Evolutionary conservation across 1,140 invertebrate genomes (phyloP).

Genomic region (Rhopalosiphum maidis): DNA sequence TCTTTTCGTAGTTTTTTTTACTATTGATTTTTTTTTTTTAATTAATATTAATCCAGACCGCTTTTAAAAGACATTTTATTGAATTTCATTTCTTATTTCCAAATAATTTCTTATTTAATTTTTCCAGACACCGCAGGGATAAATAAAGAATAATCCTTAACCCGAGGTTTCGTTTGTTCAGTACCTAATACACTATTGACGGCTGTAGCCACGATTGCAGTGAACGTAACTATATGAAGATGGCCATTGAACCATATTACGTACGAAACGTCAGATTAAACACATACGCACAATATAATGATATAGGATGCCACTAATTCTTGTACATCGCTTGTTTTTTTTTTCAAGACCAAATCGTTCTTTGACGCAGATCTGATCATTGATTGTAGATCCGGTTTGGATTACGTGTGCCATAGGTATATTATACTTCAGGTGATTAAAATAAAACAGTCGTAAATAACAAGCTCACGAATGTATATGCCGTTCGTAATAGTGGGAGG

Average conservation of each 20-base stretch:
- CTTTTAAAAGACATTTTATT: not conserved
- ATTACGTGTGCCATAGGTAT: not conserved
- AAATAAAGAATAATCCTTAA: not conserved
- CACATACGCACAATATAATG: not conserved
- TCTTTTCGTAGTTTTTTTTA: not conserved
- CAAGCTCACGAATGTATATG: not conserved
- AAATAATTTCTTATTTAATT: not conserved
- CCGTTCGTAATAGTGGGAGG: not conserved
- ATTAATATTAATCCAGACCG: not conserved
- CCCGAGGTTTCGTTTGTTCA: not conserved
- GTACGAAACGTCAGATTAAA: not conserved
- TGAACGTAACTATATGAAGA: not conserved
- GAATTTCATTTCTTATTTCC: not conserved
- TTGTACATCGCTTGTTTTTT: not conserved
- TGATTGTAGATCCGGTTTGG: slow-evolving; percentile 13
- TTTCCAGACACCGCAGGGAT: not conserved
- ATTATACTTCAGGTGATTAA: not conserved
- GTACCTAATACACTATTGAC: not conserved
- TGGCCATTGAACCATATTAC: slow-evolving; percentile 9
- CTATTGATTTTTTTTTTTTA: not conserved
- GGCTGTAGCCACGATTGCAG: not conserved
- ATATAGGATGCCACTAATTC: not conserved
- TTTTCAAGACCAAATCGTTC: no score
- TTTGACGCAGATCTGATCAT: not conserved
- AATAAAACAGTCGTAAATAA: not conserved